Evolutionary conservation across 2,888 invertebrate species (phyloP), one percentile per base, ranked within the genome.

Genomic region (Andrena praecox): DNA sequence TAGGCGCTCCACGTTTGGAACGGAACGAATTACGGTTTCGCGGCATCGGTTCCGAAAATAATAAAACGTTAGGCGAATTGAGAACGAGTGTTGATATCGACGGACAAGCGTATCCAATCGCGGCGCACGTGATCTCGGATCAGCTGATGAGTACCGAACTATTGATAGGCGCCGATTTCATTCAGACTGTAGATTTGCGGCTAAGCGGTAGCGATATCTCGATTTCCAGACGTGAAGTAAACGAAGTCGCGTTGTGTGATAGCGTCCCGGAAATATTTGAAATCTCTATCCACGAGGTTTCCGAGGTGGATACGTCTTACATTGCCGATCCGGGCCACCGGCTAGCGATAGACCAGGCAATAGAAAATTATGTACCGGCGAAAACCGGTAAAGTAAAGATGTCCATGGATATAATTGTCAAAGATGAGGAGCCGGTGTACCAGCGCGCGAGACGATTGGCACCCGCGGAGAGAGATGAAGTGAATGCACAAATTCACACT

Each of bases 1-100:
- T 52, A 52, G 52, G 52, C 52, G 52, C n/a, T 52, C 52, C 52
- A n/a, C 52, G n/a, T 52, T 52, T 52, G 20, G n/a, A 52, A 52
- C 52, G n/a, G 7, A 52, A 52, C 5, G 52, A 52, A 20, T 5
- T 52, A 5, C 7, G 16, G 6, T 52, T 52, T 52, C 20, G 6
- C n/a, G 52, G 52, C 20, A 0, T 35, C 35, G 10, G 35, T 35
- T 35, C 35, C 10, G 35, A 35, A 35, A 35, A 52, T 52, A 52
- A 52, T n/a, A 52, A 52, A 52, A 52, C n/a, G 6, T 52, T 52
- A n/a, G 52, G 52, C 20, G 52, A 52, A 0, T 8, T 52, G 2
- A 52, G 20, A 52, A 52, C n/a, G 2, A 20, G 7, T 20, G 52
- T n/a, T 7, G 2, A 52, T 20, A 52, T 52, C 7, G 52, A 52